Percentiles rank a stretch among this genome's conserved stretches.
Conservation (phyloP, 2,797 vertebrate genomes). For the Gallinago stenura region DNA sequence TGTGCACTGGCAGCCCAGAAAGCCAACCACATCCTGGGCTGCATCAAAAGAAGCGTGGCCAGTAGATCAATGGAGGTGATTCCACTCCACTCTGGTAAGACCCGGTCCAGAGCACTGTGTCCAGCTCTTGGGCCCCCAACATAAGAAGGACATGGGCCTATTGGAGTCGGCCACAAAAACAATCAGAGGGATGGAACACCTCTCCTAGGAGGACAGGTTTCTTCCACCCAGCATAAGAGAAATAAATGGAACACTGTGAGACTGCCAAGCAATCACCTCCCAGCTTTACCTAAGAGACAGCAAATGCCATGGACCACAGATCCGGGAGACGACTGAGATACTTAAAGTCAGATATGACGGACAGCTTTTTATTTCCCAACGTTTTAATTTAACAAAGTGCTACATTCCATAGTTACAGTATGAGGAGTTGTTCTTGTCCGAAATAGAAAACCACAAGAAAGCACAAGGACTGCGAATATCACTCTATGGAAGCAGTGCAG, state of each 20-base stretch:
- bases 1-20: background rate
- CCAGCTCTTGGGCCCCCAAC: background rate
- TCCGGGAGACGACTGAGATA: background rate
- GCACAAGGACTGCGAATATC: background rate
- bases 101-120: background rate
- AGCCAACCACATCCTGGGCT: background rate
- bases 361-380: constrained; percentile 63
- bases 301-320: background rate
- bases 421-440: background rate
- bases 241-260: background rate
- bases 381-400: constrained; percentile 57
- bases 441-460: constrained; percentile 49
- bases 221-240: background rate
- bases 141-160: background rate
- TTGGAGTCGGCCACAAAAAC: background rate
- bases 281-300: background rate
- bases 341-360: background rate
- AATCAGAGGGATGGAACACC: background rate
- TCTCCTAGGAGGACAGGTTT: background rate
- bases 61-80: background rate
- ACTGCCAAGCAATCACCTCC: background rate
- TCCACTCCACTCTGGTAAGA: background rate
- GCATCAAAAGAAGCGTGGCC: background rate
- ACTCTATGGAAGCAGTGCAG: background rate
- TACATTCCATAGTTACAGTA: constrained; percentile 53